Conservation (phyloP, 2,113 vertebrate genomes). For the Arothron firmamentum region DNA sequence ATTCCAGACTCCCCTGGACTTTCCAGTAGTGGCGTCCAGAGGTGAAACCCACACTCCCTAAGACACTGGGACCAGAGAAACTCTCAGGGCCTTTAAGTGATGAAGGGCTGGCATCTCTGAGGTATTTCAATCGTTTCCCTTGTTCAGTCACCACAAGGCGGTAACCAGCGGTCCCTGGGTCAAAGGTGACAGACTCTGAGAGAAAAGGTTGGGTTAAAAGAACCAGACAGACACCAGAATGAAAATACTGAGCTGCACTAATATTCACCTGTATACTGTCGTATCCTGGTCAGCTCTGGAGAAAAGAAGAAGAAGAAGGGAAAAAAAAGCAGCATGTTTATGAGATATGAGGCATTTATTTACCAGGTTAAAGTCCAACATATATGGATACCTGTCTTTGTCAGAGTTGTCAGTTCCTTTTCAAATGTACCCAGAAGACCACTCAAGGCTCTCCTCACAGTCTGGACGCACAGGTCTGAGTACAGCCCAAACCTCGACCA, state of each 20-base stretch:
- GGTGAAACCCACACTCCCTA: conserved; percentile 57
- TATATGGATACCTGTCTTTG: conserved; percentile 15
- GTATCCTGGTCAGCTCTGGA: conserved; percentile 56
- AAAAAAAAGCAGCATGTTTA: not conserved
- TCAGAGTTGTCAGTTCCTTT: conserved; percentile 25
- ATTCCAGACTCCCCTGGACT: conserved; percentile 49
- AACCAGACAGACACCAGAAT: not conserved
- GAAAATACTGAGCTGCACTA: not conserved
- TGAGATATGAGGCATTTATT: not conserved
- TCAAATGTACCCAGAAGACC: conserved; percentile 26
- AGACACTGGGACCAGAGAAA: conserved; percentile 49
- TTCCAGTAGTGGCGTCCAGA: conserved; percentile 71
- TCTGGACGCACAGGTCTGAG: conserved; percentile 60
- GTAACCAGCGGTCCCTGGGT: conserved; percentile 27
- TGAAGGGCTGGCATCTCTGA: not conserved
- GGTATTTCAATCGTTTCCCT: conserved; percentile 29
- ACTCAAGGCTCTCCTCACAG: conserved; percentile 54
- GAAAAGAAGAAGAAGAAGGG: not conserved
- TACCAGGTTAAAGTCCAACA: fast-evolving
- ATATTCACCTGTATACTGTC: conserved; percentile 53
- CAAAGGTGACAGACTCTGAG: conserved; percentile 44
- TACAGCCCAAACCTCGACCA: conserved; percentile 56
- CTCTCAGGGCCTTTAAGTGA: not conserved
- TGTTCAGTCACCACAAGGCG: conserved; percentile 22
- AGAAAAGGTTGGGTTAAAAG: not conserved